Percentiles rank a stretch among this genome's conserved stretches.
These are phyloP conservation scores for Elephantulus edwardii DNA, from an alignment of 2,113 vertebrate genomes.

Conservation along the genomic window DNA sequence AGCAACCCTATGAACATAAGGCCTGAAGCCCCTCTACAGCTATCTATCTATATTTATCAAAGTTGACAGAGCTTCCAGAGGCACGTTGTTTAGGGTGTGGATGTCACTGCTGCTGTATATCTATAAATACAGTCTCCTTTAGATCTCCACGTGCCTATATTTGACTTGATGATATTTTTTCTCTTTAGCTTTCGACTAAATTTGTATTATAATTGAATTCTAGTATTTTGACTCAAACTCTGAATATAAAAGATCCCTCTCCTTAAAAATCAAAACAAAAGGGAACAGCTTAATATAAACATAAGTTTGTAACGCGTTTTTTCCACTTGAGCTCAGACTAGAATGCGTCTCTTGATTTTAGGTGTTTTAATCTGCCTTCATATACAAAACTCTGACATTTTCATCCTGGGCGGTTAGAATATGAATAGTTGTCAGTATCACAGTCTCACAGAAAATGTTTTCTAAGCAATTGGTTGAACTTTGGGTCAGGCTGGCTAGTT, in stretches of 20 bases:
- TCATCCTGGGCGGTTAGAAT: background rate
- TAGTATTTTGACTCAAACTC: background rate
- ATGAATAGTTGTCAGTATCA: background rate
- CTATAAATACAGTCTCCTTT: too few relatives aligned
- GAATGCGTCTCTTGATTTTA: background rate
- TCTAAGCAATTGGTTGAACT: slow-evolving; percentile 55
- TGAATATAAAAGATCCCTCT: background rate
- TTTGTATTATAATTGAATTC: background rate
- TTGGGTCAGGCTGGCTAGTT: slow-evolving; percentile 15
- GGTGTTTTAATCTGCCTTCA: background rate
- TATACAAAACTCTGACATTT: background rate
- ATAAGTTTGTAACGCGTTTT: background rate
- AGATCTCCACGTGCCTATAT: background rate
- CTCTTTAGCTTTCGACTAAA: slow-evolving; percentile 35
- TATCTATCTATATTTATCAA: too few relatives aligned
- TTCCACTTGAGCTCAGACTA: background rate
- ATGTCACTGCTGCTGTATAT: too few relatives aligned
- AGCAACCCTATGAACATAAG: too few relatives aligned
- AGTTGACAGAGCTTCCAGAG: too few relatives aligned
- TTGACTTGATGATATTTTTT: slow-evolving; percentile 27
- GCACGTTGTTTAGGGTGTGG: too few relatives aligned
- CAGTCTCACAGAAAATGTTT: slow-evolving; percentile 39
- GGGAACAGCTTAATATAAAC: background rate
- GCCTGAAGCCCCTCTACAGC: too few relatives aligned
- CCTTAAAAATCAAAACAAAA: background rate